Conservation (phyloP, 2,797 vertebrate genomes). For the Peromyscus melanophrys region DNA sequence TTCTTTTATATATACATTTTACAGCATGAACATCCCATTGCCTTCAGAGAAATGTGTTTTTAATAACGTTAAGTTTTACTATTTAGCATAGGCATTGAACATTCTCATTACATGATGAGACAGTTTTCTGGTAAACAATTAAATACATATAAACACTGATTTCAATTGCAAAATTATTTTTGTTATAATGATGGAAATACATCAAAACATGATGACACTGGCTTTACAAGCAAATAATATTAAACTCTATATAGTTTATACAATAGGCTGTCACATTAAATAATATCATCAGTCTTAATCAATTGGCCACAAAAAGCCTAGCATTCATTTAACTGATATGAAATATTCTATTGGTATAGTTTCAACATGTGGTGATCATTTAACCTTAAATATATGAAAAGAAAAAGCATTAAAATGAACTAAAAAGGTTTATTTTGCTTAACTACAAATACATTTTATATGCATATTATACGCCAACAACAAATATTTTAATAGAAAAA, state of each 20-base stretch:
- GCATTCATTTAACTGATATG: slow-evolving; percentile 96
- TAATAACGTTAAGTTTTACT: slow-evolving; percentile 90
- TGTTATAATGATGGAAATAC: slow-evolving; percentile 96
- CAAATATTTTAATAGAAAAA: slow-evolving; percentile 92
- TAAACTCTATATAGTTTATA: slow-evolving; percentile 98
- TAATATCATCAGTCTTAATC: slow-evolving; percentile 94
- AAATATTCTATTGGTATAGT: slow-evolving; percentile 89
- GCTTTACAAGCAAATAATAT: slow-evolving; percentile 96
- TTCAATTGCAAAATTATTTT: slow-evolving; percentile 93
- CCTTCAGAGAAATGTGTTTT: slow-evolving; percentile 91
- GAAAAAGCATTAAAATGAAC: slow-evolving; percentile 90
- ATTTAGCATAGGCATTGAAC: slow-evolving; percentile 90
- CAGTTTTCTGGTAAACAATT: slow-evolving; percentile 91
- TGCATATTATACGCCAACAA: slow-evolving; percentile 93
- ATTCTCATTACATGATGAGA: slow-evolving; percentile 89
- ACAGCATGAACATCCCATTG: slow-evolving; percentile 90
- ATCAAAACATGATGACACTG: slow-evolving; percentile 93
- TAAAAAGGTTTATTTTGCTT: slow-evolving; percentile 90
- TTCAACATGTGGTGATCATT: slow-evolving; percentile 86
- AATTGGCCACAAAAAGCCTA: slow-evolving; percentile 96
- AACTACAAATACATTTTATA: slow-evolving; percentile 89
- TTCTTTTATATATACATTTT: slow-evolving; percentile 90
- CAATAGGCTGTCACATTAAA: slow-evolving; percentile 94
- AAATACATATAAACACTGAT: slow-evolving; percentile 92
- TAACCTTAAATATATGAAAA: slow-evolving; percentile 89